Conservation (phyloP, 2,797 vertebrate species). For the Scolopax rusticola region DNA sequence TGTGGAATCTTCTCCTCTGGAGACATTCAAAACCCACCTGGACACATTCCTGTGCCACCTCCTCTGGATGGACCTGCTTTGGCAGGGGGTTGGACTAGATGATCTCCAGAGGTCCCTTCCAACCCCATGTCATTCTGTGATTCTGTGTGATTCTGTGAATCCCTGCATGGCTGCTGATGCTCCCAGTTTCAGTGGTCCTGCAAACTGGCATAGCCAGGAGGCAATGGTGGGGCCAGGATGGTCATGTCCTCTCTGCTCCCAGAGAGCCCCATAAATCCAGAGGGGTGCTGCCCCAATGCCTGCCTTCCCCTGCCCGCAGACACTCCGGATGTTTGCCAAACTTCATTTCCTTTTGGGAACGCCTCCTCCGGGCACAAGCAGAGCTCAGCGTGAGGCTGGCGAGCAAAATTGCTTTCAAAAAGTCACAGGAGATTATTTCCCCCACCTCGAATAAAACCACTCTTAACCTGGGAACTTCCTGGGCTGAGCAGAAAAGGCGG, state of each 20-base stretch:
- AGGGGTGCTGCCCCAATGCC: background rate
- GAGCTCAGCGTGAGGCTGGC: background rate
- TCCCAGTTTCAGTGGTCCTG: background rate
- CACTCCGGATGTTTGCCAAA: background rate
- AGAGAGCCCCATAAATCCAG: background rate
- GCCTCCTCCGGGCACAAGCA: background rate
- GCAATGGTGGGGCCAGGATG: background rate
- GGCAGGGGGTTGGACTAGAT: background rate
- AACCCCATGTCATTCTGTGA: background rate
- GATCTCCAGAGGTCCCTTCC: background rate
- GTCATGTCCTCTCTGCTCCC: background rate
- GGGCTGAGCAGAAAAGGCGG: background rate
- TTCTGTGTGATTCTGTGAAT: background rate
- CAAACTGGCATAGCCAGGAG: background rate
- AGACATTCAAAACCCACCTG: background rate
- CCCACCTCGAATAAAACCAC: background rate
- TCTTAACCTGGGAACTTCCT: background rate
- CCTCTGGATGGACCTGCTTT: background rate
- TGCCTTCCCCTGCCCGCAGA: background rate
- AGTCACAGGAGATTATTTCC: background rate
- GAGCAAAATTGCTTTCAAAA: conserved; percentile 15
- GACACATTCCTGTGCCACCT: background rate
- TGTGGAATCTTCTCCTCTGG: background rate
- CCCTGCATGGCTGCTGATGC: rapidly evolving
- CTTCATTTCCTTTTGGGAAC: background rate